Percentiles rank a stretch among this genome's conserved stretches.
Evolutionary conservation across 2,797 vertebrate genomes (phyloP).

Genomic region (Iguana delicatissima): DNA sequence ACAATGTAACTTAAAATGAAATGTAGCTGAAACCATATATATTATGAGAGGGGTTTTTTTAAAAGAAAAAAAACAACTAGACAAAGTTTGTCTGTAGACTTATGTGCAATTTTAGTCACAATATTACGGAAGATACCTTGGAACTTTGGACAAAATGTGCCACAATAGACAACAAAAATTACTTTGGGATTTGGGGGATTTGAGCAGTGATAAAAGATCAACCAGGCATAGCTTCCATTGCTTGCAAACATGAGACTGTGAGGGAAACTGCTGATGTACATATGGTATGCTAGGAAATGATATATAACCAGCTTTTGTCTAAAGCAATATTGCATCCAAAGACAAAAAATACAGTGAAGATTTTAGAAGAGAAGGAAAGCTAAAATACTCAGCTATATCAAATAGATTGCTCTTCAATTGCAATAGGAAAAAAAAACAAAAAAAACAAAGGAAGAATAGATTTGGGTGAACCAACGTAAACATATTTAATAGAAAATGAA

Average conservation of each 20-base stretch:
- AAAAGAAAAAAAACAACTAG: too few species aligned
- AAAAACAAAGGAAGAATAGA: neutral
- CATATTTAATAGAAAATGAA: conserved; percentile 5
- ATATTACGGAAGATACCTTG: neutral
- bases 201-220: neutral
- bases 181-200: conserved; percentile 7
- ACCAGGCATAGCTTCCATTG: neutral
- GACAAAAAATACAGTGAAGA: conserved; percentile 16
- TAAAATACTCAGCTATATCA: neutral
- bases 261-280: neutral
- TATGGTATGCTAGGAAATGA: neutral
- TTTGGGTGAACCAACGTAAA: neutral
- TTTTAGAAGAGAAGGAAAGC: neutral
- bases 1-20: too few species aligned
- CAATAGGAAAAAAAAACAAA: neutral
- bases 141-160: conserved; percentile 4
- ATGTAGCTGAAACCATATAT: too few species aligned
- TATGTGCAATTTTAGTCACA: neutral
- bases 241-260: conserved; percentile 15
- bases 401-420: neutral
- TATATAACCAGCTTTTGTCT: neutral
- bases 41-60: too few species aligned
- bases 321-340: neutral
- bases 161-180: conserved; percentile 40
- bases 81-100: conserved; percentile 10